phyloP scores from a whole-genome alignment of 2,797 vertebrate genomes.

The Onychomys leucogaster region DNA sequence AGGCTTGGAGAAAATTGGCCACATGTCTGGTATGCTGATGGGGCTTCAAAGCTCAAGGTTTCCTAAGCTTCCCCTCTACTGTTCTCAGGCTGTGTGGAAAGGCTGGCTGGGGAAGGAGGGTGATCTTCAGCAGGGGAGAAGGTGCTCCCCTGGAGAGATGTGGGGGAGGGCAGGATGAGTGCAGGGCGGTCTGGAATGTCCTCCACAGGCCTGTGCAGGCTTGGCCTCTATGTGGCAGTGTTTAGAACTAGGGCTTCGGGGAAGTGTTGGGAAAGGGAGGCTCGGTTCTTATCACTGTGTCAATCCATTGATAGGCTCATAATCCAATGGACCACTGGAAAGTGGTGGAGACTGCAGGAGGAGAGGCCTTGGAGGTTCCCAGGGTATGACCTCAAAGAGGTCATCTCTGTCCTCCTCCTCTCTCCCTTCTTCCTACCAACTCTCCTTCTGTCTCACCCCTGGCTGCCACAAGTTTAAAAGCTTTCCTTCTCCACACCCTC shows the following conservation, averaged over 20 bases:
- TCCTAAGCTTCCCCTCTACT: fast-evolving
- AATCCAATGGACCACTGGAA: not conserved
- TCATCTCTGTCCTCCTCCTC: too few species aligned
- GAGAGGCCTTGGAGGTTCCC: not conserved
- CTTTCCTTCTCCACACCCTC: not conserved
- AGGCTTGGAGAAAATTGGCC: not conserved
- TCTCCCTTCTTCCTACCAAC: too few species aligned
- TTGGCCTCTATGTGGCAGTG: not conserved
- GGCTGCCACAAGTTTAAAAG: not conserved
- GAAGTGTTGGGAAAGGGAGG: not conserved
- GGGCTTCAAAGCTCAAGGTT: not conserved
- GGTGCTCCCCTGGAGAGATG: not conserved
- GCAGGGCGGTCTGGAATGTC: not conserved
- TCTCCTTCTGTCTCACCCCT: not conserved
- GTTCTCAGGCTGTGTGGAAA: not conserved
- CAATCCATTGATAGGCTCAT: not conserved
- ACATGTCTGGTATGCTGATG: fast-evolving
- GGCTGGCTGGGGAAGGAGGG: not conserved
- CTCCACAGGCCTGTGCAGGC: not conserved
- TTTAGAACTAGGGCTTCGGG: not conserved
- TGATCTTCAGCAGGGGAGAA: not conserved
- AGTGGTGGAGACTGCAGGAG: too few species aligned
- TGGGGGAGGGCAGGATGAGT: not conserved
- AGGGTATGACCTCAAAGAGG: not conserved
- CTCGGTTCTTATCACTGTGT: not conserved